These are phyloP conservation scores for Calyptommatus sinebrachiatus DNA, from an alignment of 2,113 vertebrate species.

Conservation along the genomic window DNA sequence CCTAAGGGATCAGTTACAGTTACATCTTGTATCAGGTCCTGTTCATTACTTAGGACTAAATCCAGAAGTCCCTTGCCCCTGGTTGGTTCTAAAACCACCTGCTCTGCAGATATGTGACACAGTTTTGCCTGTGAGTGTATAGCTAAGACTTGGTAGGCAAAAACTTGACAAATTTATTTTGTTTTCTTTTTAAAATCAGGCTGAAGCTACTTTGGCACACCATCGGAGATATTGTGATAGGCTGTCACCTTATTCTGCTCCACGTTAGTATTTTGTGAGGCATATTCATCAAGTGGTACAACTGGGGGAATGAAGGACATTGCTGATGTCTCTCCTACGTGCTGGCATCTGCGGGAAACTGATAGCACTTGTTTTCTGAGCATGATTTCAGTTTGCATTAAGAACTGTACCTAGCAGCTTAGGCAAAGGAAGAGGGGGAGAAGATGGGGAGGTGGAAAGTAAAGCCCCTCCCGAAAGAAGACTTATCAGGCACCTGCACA, in stretches of 20 bases:
- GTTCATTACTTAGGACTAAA: no score
- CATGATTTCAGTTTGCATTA: not conserved
- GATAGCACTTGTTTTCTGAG: not conserved
- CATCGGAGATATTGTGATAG: not conserved
- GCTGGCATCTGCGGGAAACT: not conserved
- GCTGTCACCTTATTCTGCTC: not conserved
- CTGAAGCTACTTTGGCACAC: not conserved
- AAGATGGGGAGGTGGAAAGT: not conserved
- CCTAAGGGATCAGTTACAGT: no score
- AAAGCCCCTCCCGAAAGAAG: not conserved
- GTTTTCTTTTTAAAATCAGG: not conserved
- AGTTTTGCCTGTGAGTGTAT: not conserved
- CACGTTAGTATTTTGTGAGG: not conserved
- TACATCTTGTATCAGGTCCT: no score
- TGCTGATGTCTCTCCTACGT: not conserved
- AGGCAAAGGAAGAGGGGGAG: not conserved
- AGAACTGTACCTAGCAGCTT: not conserved
- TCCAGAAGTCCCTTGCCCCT: no score
- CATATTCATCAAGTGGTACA: not conserved
- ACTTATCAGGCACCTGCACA: conserved; percentile 12
- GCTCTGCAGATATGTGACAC: no score
- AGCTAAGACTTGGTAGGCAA: not conserved
- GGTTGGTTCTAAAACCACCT: no score
- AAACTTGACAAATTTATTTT: not conserved
- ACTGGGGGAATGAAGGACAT: not conserved